Evolutionary conservation across 2,888 invertebrate species (phyloP).

Genomic region (Spialia ferax): DNA sequence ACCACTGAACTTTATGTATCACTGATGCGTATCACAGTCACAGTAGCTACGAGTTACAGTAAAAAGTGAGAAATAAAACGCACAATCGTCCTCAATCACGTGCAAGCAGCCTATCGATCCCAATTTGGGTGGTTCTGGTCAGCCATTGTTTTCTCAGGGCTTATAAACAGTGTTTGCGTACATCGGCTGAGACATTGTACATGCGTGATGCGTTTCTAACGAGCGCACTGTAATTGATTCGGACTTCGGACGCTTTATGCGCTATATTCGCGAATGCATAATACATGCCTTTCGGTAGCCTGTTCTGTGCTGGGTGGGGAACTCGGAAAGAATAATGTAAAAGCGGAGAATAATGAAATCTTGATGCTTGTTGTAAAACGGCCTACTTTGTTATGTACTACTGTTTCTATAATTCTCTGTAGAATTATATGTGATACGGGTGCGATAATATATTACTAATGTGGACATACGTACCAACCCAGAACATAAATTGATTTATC

Average conservation of each 20-base stretch:
- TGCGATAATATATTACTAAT: not conserved
- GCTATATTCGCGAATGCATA: slow-evolving; percentile 84
- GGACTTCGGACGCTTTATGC: slow-evolving; percentile 82
- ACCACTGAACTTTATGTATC: slow-evolving; percentile 18
- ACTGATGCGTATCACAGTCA: slow-evolving; percentile 35
- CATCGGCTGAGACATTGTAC: slow-evolving; percentile 71
- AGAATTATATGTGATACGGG: not conserved
- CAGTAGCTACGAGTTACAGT: no score
- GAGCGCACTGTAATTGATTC: slow-evolving; percentile 83
- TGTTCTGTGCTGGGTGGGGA: slow-evolving; percentile 53
- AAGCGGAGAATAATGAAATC: slow-evolving; percentile 22
- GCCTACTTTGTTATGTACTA: slow-evolving; percentile 13
- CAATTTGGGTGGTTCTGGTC: slow-evolving; percentile 83
- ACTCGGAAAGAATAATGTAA: slow-evolving; percentile 41
- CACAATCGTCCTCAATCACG: slow-evolving; percentile 39
- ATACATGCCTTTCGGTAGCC: slow-evolving; percentile 72
- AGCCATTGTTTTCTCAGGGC: slow-evolving; percentile 73
- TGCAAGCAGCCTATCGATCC: slow-evolving; percentile 55
- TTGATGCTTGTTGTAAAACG: slow-evolving; percentile 12
- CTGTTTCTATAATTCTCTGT: not conserved
- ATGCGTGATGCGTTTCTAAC: slow-evolving; percentile 87
- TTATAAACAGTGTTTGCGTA: slow-evolving; percentile 79
- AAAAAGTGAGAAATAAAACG: slow-evolving; percentile 40
- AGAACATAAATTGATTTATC: not conserved
- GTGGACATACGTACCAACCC: not conserved